Conservation (phyloP, 2,888 invertebrate species). For the Teleogryllus oceanicus region DNA sequence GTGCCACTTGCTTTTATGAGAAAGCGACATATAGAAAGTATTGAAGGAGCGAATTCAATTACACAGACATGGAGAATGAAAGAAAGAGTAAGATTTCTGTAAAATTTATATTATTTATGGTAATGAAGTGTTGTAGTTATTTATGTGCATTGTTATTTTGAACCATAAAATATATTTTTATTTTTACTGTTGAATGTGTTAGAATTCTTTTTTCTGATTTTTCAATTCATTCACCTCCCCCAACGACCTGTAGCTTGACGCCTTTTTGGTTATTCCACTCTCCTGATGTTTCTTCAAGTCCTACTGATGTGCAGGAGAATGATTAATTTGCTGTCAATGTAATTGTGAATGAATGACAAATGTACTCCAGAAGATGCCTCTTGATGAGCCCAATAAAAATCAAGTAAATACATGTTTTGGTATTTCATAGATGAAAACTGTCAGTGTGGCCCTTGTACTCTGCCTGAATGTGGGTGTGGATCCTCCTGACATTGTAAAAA, state of each 20-base stretch:
- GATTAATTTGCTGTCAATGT: no score
- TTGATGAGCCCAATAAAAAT: no score
- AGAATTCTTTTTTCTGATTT: not conserved
- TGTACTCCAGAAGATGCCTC: no score
- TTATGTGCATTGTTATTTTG: no score
- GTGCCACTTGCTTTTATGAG: constrained; percentile 69
- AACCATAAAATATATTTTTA: no score
- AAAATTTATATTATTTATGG: constrained; percentile 9
- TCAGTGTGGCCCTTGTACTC: constrained; percentile 94
- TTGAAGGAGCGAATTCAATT: constrained; percentile 62
- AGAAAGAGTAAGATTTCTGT: constrained; percentile 64
- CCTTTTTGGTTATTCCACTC: not conserved
- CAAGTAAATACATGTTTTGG: constrained; percentile 27
- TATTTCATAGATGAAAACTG: constrained; percentile 88
- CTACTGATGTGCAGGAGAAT: no score
- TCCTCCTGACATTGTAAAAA: constrained; percentile 96
- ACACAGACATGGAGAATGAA: constrained; percentile 89
- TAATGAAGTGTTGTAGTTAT: constrained; percentile 4
- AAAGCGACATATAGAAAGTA: constrained; percentile 69
- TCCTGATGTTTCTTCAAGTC: no score
- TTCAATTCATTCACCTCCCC: constrained; percentile 20
- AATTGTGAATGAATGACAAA: no score
- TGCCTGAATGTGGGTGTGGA: constrained; percentile 99
- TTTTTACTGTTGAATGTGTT: no score
- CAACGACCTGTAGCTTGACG: not conserved